Conservation (phyloP, 2,888 invertebrate genomes). For the Meiosimyza decipiens region DNA sequence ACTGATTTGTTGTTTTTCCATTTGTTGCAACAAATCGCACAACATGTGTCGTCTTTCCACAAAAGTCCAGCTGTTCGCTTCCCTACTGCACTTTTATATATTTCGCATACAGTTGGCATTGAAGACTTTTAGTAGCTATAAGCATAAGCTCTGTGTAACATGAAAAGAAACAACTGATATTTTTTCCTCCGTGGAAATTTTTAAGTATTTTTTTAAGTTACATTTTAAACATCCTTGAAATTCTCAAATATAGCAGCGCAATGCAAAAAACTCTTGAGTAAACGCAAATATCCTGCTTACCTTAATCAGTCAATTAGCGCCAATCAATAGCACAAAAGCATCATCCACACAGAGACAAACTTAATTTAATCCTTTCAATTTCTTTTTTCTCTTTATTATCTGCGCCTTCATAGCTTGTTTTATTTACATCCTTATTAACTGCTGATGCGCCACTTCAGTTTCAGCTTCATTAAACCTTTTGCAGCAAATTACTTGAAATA, state of each 20-base stretch:
- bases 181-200: too few species aligned
- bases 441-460: constrained; percentile 20
- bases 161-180: too few species aligned
- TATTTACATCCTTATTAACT: constrained; percentile 18
- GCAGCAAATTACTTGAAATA: not conserved
- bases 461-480: constrained; percentile 21
- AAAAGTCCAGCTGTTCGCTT: too few species aligned
- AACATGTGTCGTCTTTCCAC: constrained; percentile 5
- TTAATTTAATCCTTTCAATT: constrained; percentile 9
- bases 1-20: constrained; percentile 54
- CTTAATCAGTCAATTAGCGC: constrained; percentile 13
- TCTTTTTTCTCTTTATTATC: not conserved
- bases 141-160: too few species aligned
- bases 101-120: too few species aligned
- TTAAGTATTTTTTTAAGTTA: not conserved
- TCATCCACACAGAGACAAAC: not conserved
- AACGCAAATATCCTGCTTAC: too few species aligned
- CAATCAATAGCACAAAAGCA: constrained; percentile 8
- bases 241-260: constrained; percentile 1
- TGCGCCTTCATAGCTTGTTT: not conserved
- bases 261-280: not conserved
- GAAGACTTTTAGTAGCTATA: not conserved
- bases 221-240: not conserved
- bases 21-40: constrained; percentile 18
- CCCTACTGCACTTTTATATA: not conserved